Evolutionary conservation across 1,140 invertebrate genomes (phyloP).

Genomic region (Calephelis nemesis): DNA sequence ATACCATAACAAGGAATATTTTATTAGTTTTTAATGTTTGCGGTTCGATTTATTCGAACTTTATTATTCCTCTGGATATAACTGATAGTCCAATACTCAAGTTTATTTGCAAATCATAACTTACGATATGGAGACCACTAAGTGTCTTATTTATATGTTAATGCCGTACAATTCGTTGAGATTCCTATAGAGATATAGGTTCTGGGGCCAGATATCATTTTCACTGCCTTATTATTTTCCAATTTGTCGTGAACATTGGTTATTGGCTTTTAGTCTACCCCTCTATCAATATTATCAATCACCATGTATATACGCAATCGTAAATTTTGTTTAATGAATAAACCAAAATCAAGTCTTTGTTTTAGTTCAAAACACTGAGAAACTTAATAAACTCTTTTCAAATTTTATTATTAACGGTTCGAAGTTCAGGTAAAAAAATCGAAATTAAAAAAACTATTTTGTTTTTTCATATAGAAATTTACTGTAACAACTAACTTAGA

Average conservation of each 20-base stretch:
- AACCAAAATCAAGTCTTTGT: too few species aligned
- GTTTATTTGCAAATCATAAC: conserved; percentile 23
- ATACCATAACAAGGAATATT: too few species aligned
- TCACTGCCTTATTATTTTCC: conserved; percentile 78
- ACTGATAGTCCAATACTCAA: background rate
- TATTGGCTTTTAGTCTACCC: conserved; percentile 68
- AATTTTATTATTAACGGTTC: too few species aligned
- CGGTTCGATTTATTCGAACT: too few species aligned
- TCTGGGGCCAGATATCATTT: conserved; percentile 74
- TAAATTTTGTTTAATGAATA: background rate
- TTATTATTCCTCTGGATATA: background rate
- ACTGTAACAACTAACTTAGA: too few species aligned
- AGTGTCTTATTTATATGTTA: conserved; percentile 77
- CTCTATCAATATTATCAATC: conserved; percentile 43
- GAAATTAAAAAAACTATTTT: too few species aligned
- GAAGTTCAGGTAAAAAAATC: too few species aligned
- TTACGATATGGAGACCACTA: conserved; percentile 60
- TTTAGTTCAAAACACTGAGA: too few species aligned
- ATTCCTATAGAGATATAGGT: conserved; percentile 73
- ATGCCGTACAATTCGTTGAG: conserved; percentile 56
- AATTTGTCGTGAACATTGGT: conserved; percentile 75
- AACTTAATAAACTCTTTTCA: too few species aligned
- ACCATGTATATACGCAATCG: background rate
- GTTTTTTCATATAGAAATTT: too few species aligned
- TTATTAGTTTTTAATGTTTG: too few species aligned